phyloP scores from a whole-genome alignment of 2,113 vertebrate genomes.

The Rhombomys opimus region DNA sequence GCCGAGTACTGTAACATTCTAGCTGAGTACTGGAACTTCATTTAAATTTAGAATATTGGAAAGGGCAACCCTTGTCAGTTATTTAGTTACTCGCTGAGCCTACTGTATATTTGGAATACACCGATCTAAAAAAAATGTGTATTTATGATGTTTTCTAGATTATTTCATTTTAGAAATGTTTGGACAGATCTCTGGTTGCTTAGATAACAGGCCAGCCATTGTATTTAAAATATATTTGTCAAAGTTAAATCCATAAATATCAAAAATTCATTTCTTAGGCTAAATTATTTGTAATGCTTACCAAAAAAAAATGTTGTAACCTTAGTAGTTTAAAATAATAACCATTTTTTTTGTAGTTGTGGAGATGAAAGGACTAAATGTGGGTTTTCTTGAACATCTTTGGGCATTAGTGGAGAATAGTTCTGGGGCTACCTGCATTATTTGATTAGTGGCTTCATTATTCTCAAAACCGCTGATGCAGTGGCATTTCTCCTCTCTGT shows the following conservation, averaged over 20 bases:
- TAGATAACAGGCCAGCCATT: not conserved
- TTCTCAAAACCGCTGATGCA: not conserved
- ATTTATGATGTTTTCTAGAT: conserved; percentile 5
- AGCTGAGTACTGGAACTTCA: conserved; percentile 19
- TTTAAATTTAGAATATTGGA: conserved; percentile 55
- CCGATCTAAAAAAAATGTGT: not conserved
- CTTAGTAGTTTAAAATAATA: not conserved
- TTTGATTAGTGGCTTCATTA: not conserved
- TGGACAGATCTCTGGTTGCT: not conserved
- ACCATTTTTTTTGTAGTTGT: not conserved
- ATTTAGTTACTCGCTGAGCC: conserved; percentile 22
- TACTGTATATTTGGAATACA: conserved; percentile 1
- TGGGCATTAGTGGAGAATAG: not conserved
- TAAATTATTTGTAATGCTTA: not conserved
- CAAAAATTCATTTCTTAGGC: not conserved
- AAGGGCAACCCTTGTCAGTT: conserved; percentile 53
- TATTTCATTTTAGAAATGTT: not conserved
- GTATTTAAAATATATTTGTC: conserved; percentile 17
- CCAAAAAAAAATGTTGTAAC: not conserved
- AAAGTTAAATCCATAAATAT: not conserved
- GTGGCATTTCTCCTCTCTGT: not conserved
- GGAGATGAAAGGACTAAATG: not conserved
- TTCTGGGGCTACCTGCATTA: not conserved
- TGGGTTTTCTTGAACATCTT: not conserved
- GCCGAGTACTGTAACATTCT: conserved; percentile 8